Conservation (phyloP, 2,888 invertebrate species). For the Molorchus minor region DNA sequence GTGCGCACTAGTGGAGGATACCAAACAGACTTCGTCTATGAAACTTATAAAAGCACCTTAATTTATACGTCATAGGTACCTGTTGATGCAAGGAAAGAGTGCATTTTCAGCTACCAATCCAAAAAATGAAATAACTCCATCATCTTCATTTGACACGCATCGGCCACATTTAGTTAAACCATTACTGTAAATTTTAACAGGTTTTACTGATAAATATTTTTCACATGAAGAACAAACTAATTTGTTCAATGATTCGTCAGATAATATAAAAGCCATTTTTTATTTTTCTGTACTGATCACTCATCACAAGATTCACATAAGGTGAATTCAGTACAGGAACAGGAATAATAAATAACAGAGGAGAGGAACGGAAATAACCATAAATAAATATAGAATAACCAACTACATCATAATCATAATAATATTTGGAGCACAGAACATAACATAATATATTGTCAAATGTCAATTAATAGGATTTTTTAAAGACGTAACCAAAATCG, state of each 20-base stretch:
- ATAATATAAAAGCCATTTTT: not conserved
- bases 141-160: not conserved
- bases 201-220: slow-evolving; percentile 16
- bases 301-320: slow-evolving; percentile 19
- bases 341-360: too few relatives aligned
- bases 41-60: too few relatives aligned
- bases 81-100: slow-evolving; percentile 11
- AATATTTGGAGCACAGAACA: too few relatives aligned
- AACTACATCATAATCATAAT: too few relatives aligned
- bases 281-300: slow-evolving; percentile 13
- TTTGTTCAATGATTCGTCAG: not conserved
- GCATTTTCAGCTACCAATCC: not conserved
- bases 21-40: too few relatives aligned
- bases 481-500: too few relatives aligned
- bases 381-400: too few relatives aligned
- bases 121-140: slow-evolving; percentile 5
- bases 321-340: not conserved
- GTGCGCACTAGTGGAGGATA: too few relatives aligned
- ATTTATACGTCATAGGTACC: slow-evolving; percentile 1
- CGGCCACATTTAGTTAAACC: slow-evolving; percentile 6
- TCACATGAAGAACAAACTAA: slow-evolving; percentile 9
- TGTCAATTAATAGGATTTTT: too few relatives aligned
- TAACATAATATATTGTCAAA: too few relatives aligned
- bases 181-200: slow-evolving; percentile 6
- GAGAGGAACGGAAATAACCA: too few relatives aligned